These are phyloP conservation scores for Dendrocincla fuliginosa DNA, from an alignment of 2,797 vertebrate genomes.

Conservation along the genomic window DNA sequence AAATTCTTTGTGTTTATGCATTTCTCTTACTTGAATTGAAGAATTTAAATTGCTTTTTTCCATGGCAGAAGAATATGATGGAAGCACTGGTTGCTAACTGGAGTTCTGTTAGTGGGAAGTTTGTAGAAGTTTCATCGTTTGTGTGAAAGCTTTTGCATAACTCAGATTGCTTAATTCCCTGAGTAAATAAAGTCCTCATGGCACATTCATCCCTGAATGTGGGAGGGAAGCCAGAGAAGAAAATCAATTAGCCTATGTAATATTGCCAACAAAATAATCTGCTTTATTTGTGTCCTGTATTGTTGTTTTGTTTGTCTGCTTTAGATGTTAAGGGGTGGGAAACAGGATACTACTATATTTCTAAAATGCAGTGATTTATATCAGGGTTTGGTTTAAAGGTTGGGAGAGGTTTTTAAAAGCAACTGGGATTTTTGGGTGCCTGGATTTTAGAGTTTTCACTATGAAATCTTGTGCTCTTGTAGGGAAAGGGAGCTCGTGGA, in stretches of 20 bases:
- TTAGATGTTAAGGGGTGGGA: not conserved
- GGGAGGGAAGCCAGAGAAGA: not conserved
- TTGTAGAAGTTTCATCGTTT: slow-evolving; percentile 28
- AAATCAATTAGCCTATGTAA: not conserved
- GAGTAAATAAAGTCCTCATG: slow-evolving; percentile 44
- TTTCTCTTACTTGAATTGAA: not conserved
- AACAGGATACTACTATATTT: not conserved
- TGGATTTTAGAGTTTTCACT: not conserved
- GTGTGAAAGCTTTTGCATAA: not conserved
- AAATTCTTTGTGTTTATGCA: not conserved
- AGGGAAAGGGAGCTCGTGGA: not conserved
- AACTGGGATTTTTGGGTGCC: not conserved
- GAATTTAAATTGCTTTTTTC: not conserved
- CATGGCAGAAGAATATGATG: not conserved
- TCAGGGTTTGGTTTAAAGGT: not conserved
- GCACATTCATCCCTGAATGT: slow-evolving; percentile 7
- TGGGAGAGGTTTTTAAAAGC: not conserved
- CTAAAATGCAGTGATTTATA: not conserved
- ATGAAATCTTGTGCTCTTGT: not conserved
- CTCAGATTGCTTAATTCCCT: slow-evolving; percentile 52
- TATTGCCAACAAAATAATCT: not conserved
- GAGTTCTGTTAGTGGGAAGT: not conserved
- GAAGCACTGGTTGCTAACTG: not conserved
- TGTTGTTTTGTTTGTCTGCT: not conserved
- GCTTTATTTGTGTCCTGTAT: not conserved